Evolutionary conservation across 2,888 invertebrate species (phyloP), one percentile per base, ranked within the genome.

Genomic region (Melolontha melolontha): DNA sequence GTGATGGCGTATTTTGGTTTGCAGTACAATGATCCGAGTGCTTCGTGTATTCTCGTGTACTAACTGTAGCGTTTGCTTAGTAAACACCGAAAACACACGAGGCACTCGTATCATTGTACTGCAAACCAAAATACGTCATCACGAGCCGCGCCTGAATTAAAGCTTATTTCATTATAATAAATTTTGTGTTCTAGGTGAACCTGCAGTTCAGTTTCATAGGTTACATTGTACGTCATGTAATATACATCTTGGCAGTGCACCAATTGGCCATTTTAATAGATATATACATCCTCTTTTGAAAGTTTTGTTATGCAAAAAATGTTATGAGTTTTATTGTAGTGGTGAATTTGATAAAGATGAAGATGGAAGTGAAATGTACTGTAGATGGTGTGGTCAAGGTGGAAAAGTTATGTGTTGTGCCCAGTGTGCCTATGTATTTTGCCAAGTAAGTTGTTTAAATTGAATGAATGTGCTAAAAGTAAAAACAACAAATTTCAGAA

Each of bases 321-420:
- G 93, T 80, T 89, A 89, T 74, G 88, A 90, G 42, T 93, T 93
- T 79, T 93, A 93, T 78, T 91, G 91, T 63, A 92, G 92, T 79
- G 93, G 93, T 5, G 92, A 91, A 75, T 93, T 93, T 80, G 92
- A 91, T 69, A 92, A 92, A 82, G 93, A 93, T 57, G 92, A 93
- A 80, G 93, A 93, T 83, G 92, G 92, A 22, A 93, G 92, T 12
- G 93, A 93, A 79, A 83, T 93, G 70, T 93, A 93, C 77, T 93
- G 93, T 75, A 87, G 93, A 55, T 93, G 93, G 93, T 93, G 93
- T 78, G 93, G 93, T 0, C 92, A 93, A 80, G 93, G 87, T 34
- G 84, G 84, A 0, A 80, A 83, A 81, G 91, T 93, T 0, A 90
- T 92, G 77, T 93, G 93, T 78, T 93, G 93, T 77, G 89, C 92